Percentiles rank a stretch among this genome's conserved stretches.
phyloP scores from a whole-genome alignment of 2,888 invertebrate genomes.

The Pyrrhia umbra region DNA sequence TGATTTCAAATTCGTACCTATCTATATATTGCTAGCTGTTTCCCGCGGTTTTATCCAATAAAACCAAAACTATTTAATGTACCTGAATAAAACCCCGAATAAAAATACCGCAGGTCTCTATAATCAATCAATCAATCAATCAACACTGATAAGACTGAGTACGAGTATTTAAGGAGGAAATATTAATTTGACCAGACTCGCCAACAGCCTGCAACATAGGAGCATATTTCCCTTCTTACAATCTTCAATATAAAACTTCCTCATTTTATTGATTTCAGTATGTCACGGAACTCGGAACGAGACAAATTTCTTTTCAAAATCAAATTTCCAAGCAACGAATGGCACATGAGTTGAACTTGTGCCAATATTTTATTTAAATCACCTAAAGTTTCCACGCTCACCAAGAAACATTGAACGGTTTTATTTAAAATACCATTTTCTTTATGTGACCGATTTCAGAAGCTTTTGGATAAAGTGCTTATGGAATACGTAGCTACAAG shows the following conservation, averaged over 20 bases:
- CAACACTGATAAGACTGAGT: no score
- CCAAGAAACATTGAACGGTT: conserved; percentile 71
- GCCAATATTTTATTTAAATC: conserved; percentile 84
- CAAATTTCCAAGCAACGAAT: conserved; percentile 75
- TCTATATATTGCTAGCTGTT: background rate
- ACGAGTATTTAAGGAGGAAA: no score
- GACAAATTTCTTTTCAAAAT: conserved; percentile 81
- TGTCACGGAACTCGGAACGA: conserved; percentile 65
- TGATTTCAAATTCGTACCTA: conserved; percentile 10
- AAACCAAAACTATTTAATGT: no score
- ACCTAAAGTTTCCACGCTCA: conserved; percentile 72
- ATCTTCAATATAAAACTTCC: conserved; percentile 56
- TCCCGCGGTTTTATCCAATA: no score
- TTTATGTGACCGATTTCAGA: conserved; percentile 35
- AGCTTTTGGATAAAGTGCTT: conserved; percentile 9
- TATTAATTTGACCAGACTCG: background rate
- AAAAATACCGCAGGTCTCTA: no score
- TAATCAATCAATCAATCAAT: no score
- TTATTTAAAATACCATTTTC: conserved; percentile 63
- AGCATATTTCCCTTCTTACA: conserved; percentile 22
- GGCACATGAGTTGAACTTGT: conserved; percentile 77
- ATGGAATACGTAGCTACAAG: background rate
- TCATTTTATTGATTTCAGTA: conserved; percentile 65
- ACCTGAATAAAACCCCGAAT: no score
- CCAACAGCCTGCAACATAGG: background rate